Percentiles rank a stretch among this genome's conserved stretches.
Evolutionary conservation across 2,113 vertebrate species (phyloP).

Genomic region (Rhodinocichla rosea): DNA sequence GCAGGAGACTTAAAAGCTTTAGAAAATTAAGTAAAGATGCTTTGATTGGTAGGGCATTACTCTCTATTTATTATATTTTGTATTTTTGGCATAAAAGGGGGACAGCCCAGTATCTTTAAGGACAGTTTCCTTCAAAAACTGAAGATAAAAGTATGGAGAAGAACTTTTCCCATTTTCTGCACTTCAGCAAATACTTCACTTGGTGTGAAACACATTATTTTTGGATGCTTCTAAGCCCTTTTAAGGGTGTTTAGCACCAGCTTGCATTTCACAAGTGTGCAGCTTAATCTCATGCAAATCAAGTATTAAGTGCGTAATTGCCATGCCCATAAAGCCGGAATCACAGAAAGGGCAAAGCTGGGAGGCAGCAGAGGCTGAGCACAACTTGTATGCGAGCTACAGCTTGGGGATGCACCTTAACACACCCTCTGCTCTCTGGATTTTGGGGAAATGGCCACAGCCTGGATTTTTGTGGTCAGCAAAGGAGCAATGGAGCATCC

Average conservation of each 20-base stretch:
- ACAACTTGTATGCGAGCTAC: accelerated
- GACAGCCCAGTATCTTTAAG: background rate
- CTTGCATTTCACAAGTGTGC: background rate
- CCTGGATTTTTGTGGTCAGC: accelerated
- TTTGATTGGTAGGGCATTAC: background rate
- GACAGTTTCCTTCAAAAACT: background rate
- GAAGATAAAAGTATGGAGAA: background rate
- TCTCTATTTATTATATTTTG: background rate
- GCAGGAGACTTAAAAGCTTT: background rate
- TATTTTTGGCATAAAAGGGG: background rate
- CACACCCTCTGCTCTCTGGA: background rate
- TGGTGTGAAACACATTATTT: background rate
- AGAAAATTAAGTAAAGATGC: background rate
- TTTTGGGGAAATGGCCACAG: background rate
- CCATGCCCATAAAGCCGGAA: background rate
- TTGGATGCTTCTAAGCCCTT: background rate
- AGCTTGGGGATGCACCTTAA: background rate
- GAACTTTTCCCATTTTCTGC: background rate
- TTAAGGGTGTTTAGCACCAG: background rate
- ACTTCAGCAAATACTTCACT: background rate
- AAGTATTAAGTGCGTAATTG: background rate
- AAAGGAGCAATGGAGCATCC: background rate
- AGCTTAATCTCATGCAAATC: background rate
- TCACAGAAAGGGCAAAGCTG: background rate
- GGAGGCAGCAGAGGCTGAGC: background rate